Evolutionary conservation across 2,113 vertebrate genomes (phyloP).

Genomic region (Bubalus kerabau): DNA sequence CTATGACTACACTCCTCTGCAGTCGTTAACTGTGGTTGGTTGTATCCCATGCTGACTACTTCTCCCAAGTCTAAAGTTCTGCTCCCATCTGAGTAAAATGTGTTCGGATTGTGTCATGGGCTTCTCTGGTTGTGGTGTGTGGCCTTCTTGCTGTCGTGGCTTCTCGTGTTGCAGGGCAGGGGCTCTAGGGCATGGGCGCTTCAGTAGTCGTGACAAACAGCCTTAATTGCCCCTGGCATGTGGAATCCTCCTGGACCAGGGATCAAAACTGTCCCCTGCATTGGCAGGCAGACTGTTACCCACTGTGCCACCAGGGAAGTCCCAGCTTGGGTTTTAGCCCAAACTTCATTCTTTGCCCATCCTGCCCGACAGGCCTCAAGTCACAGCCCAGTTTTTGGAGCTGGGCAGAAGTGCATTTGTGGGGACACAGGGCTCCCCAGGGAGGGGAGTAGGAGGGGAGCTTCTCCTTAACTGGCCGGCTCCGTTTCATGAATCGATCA

Average conservation of each 20-base stretch:
- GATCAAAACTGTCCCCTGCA: rapidly evolving
- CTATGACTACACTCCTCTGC: not conserved
- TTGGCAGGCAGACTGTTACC: not conserved
- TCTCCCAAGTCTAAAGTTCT: not conserved
- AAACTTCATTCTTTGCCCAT: not conserved
- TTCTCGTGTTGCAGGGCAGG: not conserved
- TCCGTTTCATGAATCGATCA: not conserved
- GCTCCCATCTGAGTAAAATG: not conserved
- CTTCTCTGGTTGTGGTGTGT: not conserved
- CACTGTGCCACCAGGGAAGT: not conserved
- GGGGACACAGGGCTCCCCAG: not conserved
- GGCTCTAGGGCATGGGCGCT: not conserved
- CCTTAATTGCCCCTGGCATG: not conserved
- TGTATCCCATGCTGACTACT: not conserved
- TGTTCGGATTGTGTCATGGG: not conserved
- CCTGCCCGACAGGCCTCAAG: not conserved
- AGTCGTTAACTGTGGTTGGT: not conserved
- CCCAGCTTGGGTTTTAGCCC: not conserved
- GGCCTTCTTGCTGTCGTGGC: not conserved
- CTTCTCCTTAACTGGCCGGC: not conserved
- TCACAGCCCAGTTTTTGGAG: not conserved
- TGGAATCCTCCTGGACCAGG: not conserved
- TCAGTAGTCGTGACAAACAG: not conserved
- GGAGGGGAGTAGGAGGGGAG: not conserved
- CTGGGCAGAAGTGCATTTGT: not conserved